These are phyloP conservation scores for Pyrrhura leucotis DNA, from an alignment of 2,797 vertebrate species.

Conservation along the genomic window DNA sequence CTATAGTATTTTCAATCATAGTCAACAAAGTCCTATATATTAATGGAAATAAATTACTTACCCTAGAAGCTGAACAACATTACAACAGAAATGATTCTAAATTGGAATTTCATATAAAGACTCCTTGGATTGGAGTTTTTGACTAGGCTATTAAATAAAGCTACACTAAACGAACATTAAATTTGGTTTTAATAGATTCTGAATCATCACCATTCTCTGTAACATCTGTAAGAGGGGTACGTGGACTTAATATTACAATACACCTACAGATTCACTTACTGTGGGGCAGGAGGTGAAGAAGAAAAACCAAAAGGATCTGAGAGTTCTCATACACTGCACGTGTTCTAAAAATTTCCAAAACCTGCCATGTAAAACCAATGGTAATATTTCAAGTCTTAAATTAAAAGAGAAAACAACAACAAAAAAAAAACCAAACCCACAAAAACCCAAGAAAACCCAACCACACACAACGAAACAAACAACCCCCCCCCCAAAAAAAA, in stretches of 20 bases:
- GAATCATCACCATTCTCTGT: background rate
- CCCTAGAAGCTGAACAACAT: background rate
- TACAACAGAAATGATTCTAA: background rate
- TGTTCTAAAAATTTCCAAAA: background rate
- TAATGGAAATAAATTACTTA: background rate
- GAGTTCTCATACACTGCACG: background rate
- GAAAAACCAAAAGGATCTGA: background rate
- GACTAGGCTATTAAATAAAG: background rate
- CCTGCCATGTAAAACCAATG: background rate
- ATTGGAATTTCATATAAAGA: background rate
- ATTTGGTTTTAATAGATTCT: background rate
- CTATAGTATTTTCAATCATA: background rate
- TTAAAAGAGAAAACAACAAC: background rate
- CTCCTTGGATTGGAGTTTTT: background rate
- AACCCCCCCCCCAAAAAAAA: rapidly evolving
- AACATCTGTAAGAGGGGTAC: background rate
- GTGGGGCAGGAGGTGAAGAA: background rate
- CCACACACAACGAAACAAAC: background rate
- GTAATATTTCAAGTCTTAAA: background rate
- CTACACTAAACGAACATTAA: background rate
- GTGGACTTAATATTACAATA: background rate
- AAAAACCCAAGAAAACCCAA: background rate
- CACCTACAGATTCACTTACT: background rate
- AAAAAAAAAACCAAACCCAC: rapidly evolving
- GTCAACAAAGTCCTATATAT: background rate